These are phyloP conservation scores for Herpailurus yagouaroundi DNA, from an alignment of 2,113 vertebrate species.

Conservation along the genomic window DNA sequence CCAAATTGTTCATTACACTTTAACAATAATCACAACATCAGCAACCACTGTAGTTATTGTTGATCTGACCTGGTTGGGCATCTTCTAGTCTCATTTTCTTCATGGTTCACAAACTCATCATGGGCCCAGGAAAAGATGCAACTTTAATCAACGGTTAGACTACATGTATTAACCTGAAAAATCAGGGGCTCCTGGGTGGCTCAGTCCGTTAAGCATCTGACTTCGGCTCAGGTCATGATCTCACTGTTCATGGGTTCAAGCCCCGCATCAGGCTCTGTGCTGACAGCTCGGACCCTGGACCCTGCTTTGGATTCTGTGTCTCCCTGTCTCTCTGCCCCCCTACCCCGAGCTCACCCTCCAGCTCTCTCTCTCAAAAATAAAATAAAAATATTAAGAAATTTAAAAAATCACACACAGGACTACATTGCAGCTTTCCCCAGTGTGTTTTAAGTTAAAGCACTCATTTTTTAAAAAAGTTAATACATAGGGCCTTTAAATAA, in stretches of 20 bases:
- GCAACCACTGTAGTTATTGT: conserved; percentile 67
- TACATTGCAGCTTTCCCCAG: conserved; percentile 58
- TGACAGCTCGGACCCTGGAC: no score
- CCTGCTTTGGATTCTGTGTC: no score
- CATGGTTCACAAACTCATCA: conserved; percentile 32
- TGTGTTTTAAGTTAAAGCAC: conserved; percentile 60
- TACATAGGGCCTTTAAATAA: conserved; percentile 76
- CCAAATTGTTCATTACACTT: conserved; percentile 75
- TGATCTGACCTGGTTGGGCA: conserved; percentile 43
- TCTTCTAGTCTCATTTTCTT: conserved; percentile 26
- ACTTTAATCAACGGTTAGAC: conserved; percentile 13
- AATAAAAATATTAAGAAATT: no score
- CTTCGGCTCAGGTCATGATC: no score
- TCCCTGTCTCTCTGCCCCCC: no score
- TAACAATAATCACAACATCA: conserved; percentile 57
- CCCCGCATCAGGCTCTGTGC: no score
- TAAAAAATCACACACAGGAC: conserved; percentile 27
- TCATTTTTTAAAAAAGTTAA: conserved; percentile 68
- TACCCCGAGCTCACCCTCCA: no score
- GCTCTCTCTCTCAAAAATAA: no score
- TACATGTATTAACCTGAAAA: conserved; percentile 38
- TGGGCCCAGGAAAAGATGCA: conserved; percentile 49
- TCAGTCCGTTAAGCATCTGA: no score
- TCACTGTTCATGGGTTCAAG: no score
- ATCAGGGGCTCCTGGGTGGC: not conserved